A percentile compares a stretch with the other conserved stretches of the same genome.
Conservation (phyloP, 2,888 invertebrate species). For the Lydus trimaculatus region DNA sequence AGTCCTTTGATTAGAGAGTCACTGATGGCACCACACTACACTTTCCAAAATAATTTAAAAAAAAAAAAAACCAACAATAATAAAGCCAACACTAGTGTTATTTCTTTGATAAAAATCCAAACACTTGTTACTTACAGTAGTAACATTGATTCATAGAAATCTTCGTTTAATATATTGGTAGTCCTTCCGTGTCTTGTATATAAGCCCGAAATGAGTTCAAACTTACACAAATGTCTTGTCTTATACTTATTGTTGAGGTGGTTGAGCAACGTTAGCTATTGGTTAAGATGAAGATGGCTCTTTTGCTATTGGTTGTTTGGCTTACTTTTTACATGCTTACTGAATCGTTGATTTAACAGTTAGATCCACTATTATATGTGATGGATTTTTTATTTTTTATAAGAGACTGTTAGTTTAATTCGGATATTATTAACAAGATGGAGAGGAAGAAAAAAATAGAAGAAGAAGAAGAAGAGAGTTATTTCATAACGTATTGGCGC, state of each 20-base stretch:
- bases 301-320: slow-evolving; percentile 47
- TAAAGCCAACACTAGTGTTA: neutral
- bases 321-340: slow-evolving; percentile 49
- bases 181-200: slow-evolving; percentile 49
- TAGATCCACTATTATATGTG: slow-evolving; percentile 45
- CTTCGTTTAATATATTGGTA: slow-evolving; percentile 9
- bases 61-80: too few relatives aligned
- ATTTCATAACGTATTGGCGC: neutral
- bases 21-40: slow-evolving; percentile 39
- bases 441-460: too few relatives aligned
- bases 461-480: neutral
- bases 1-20: slow-evolving; percentile 40
- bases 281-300: slow-evolving; percentile 51
- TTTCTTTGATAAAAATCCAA: neutral
- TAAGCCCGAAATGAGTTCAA: slow-evolving; percentile 54
- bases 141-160: slow-evolving; percentile 37
- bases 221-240: slow-evolving; percentile 55
- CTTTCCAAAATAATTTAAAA: neutral
- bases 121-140: neutral
- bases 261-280: slow-evolving; percentile 53
- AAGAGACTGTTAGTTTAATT: neutral
- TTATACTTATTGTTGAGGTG: slow-evolving; percentile 53
- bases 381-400: slow-evolving; percentile 32
- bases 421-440: neutral
- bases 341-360: slow-evolving; percentile 51